These are phyloP conservation scores for Takifugu flavidus DNA, from an alignment of 2,113 vertebrate genomes.

Conservation along the genomic window DNA sequence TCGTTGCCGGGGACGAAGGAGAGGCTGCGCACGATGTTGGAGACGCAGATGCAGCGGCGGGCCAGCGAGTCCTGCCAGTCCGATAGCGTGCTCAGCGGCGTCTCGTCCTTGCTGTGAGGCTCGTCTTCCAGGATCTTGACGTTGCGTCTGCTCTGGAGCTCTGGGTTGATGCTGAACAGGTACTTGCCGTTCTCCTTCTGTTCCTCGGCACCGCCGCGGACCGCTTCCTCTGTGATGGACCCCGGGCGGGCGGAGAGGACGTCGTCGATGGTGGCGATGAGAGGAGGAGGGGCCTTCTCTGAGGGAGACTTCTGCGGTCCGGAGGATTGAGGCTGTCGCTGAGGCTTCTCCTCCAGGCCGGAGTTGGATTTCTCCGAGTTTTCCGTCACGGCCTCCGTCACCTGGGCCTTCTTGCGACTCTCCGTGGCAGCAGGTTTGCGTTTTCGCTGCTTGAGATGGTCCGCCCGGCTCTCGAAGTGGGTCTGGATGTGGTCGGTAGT, in stretches of 20 bases:
- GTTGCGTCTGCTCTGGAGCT: conserved; percentile 81
- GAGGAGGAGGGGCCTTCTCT: conserved; percentile 27
- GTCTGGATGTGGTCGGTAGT: conserved; percentile 99
- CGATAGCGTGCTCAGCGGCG: conserved; percentile 89
- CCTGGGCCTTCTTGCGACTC: conserved; percentile 71
- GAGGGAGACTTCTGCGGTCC: conserved; percentile 30
- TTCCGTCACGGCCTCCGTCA: conserved; percentile 60
- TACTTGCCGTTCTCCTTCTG: conserved; percentile 83
- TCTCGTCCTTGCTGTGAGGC: conserved; percentile 96
- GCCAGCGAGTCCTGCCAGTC: conserved; percentile 97
- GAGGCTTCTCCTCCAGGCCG: conserved; percentile 44
- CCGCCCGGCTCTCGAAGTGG: conserved; percentile 90
- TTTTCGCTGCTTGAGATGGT: conserved; percentile 79
- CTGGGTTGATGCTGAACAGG: conserved; percentile 82
- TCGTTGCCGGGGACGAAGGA: conserved; percentile 96
- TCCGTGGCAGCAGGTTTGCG: conserved; percentile 52
- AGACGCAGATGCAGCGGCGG: conserved; percentile 92
- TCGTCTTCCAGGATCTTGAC: conserved; percentile 95
- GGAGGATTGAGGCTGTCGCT: conserved; percentile 30
- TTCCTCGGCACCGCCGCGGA: conserved; percentile 66
- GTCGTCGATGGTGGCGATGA: conserved; percentile 87
- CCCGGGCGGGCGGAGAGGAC: conserved; percentile 83
- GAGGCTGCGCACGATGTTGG: conserved; percentile 95
- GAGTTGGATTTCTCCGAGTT: conserved; percentile 65
- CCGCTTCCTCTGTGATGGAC: conserved; percentile 80